Conservation (phyloP, 2,888 invertebrate genomes). For the Alentia gelatinosa region DNA sequence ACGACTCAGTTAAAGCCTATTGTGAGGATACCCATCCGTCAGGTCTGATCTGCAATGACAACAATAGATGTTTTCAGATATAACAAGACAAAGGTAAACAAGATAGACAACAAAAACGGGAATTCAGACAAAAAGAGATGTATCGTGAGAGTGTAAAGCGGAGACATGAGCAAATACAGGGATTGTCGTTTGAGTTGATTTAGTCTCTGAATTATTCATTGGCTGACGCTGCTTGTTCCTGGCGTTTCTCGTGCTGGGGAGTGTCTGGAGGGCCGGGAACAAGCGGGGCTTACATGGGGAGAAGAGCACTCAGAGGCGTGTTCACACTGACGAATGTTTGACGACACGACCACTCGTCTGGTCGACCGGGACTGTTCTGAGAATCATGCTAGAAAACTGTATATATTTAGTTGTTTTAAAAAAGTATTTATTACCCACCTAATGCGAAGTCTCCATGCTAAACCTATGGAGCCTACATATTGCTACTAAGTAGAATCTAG, state of each 20-base stretch:
- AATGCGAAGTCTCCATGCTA: too few relatives aligned
- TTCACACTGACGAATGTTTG: not conserved
- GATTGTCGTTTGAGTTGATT: not conserved
- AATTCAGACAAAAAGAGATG: too few relatives aligned
- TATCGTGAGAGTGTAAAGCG: not conserved
- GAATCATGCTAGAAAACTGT: too few relatives aligned
- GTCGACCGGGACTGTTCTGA: too few relatives aligned
- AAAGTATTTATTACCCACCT: too few relatives aligned
- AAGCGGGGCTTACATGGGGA: not conserved
- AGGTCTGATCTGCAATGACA: not conserved
- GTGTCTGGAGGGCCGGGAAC: not conserved
- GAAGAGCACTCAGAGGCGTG: not conserved
- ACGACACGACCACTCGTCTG: not conserved
- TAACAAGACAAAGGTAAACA: too few relatives aligned
- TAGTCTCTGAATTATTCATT: not conserved
- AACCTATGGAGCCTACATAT: too few relatives aligned
- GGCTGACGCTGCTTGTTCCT: not conserved
- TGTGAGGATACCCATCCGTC: not conserved
- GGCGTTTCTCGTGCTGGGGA: too few relatives aligned
- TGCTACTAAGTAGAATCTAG: too few relatives aligned
- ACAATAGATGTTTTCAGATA: not conserved
- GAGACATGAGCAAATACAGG: not conserved
- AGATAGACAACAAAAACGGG: too few relatives aligned
- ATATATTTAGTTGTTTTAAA: too few relatives aligned
- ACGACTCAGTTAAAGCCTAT: too few relatives aligned